A percentile compares a stretch with the other conserved stretches of the same genome.
Evolutionary conservation across 2,113 vertebrate genomes (phyloP).

Genomic region (Lepisosteus oculatus): DNA sequence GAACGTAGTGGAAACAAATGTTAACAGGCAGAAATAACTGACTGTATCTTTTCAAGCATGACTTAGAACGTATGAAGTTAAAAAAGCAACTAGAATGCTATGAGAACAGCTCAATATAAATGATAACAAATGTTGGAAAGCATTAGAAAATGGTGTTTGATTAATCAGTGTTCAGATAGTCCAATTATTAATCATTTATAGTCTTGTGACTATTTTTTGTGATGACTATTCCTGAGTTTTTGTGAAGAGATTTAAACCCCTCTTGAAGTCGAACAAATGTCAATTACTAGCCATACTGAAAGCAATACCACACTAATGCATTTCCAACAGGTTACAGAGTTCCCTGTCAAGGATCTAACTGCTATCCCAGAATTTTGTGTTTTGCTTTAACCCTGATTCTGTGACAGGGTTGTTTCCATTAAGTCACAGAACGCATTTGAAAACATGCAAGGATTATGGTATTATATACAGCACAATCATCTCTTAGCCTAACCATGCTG

Average conservation of each 20-base stretch:
- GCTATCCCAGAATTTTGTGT: background rate
- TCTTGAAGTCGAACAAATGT: background rate
- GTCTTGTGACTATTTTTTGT: background rate
- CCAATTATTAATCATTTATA: background rate
- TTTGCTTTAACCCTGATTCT: too few relatives aligned
- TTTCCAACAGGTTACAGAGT: background rate
- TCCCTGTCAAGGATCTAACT: background rate
- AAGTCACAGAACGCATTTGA: too few relatives aligned
- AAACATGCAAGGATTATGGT: too few relatives aligned
- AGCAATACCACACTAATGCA: background rate
- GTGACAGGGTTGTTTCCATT: too few relatives aligned
- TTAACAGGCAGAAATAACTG: too few relatives aligned
- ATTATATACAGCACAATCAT: too few relatives aligned
- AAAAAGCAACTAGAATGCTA: background rate
- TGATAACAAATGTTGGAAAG: background rate
- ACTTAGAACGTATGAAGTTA: background rate
- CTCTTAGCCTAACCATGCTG: too few relatives aligned
- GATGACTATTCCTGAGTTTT: background rate
- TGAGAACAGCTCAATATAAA: background rate
- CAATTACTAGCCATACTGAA: background rate
- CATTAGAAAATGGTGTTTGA: background rate
- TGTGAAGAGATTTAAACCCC: background rate
- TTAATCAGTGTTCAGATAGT: background rate
- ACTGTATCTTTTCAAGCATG: too few relatives aligned
- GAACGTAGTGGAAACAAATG: too few relatives aligned